Evolutionary conservation across 30 jellyfish, hydroid and myxozoan species (phyloP).

Genomic region (Aurelia aurita complex sp. Pacific): DNA sequence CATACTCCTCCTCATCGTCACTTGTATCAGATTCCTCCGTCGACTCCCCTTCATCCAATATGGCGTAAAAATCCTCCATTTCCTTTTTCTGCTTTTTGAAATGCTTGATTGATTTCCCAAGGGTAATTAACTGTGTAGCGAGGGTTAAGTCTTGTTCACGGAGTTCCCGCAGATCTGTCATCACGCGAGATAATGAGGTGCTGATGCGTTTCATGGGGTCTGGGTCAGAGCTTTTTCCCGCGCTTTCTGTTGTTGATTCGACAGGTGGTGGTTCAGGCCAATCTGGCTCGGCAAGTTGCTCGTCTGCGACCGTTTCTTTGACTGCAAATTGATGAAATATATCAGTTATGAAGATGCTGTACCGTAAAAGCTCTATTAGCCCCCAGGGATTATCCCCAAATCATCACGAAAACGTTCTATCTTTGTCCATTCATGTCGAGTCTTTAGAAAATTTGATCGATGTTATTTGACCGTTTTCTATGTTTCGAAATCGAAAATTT

Average conservation of each 20-base stretch:
- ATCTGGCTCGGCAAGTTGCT: neutral
- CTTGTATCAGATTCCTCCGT: slow-evolving; percentile 51
- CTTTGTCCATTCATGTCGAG: too few species aligned
- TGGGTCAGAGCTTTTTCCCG: slow-evolving; percentile 22
- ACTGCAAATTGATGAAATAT: neutral
- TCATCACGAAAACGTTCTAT: too few species aligned
- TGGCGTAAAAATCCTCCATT: slow-evolving; percentile 60
- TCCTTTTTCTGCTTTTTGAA: slow-evolving; percentile 74
- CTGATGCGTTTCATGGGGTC: slow-evolving; percentile 72
- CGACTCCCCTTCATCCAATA: slow-evolving; percentile 31
- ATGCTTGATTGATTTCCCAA: slow-evolving; percentile 83
- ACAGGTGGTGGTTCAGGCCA: neutral
- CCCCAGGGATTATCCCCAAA: too few species aligned
- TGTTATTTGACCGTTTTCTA: too few species aligned
- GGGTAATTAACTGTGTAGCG: slow-evolving; percentile 76
- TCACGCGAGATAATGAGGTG: slow-evolving; percentile 73
- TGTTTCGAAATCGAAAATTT: too few species aligned
- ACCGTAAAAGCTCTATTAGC: too few species aligned
- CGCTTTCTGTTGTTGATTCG: neutral
- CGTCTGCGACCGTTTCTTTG: neutral
- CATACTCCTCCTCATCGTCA: slow-evolving; percentile 61
- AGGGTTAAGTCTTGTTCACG: slow-evolving; percentile 81
- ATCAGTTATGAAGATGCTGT: too few species aligned
- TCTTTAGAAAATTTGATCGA: too few species aligned
- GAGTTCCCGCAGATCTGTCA: slow-evolving; percentile 78